Conservation (phyloP, 2,113 vertebrate species). For the Pseudonaja textilis region DNA sequence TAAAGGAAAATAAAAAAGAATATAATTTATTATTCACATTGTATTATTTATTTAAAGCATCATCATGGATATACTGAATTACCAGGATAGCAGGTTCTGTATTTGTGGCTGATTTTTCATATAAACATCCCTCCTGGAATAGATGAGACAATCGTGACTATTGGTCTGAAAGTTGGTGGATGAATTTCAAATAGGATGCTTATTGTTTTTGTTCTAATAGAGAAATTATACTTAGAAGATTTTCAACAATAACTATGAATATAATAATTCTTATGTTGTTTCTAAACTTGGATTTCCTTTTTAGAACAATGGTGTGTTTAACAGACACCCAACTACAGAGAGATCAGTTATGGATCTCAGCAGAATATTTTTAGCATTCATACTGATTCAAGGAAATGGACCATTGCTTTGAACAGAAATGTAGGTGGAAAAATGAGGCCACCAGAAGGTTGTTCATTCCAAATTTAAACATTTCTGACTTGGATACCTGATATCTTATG, state of each 20-base stretch:
- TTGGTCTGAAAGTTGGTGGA: not conserved
- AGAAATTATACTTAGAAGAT: not conserved
- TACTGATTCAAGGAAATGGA: constrained; percentile 23
- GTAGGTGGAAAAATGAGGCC: constrained; percentile 41
- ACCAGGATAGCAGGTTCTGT: not conserved
- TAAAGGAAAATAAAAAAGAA: constrained; percentile 18
- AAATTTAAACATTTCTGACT: not conserved
- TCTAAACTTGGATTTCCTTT: constrained; percentile 27
- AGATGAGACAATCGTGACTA: not conserved
- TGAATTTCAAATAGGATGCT: constrained; percentile 9
- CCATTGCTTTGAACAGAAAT: constrained; percentile 20
- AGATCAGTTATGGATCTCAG: constrained; percentile 14
- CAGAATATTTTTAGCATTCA: constrained; percentile 18
- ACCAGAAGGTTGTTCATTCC: not conserved
- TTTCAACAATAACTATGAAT: not conserved
- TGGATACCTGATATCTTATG: not conserved
- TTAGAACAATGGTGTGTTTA: not conserved
- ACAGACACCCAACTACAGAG: not conserved
- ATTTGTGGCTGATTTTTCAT: not conserved
- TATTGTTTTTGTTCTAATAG: not conserved
- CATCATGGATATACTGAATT: not conserved
- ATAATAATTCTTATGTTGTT: not conserved
- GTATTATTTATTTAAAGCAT: constrained; percentile 8
- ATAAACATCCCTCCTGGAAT: not conserved
- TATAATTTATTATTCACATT: constrained; percentile 8